phyloP scores from a whole-genome alignment of 2,113 vertebrate genomes.

The Albula glossodonta region DNA sequence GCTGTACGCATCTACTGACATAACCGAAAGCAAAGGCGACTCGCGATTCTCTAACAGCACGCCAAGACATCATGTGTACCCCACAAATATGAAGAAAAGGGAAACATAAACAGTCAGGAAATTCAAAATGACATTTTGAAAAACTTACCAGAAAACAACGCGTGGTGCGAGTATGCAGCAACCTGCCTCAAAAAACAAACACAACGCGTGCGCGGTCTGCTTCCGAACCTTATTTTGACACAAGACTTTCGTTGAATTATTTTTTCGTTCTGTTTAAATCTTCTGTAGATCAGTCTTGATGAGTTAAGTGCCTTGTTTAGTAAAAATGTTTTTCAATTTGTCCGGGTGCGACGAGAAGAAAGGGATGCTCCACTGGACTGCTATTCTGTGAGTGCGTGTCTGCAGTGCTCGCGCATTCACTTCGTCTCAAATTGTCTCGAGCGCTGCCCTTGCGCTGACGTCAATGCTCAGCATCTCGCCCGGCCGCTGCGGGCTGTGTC shows the following conservation, averaged over 20 bases:
- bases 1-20: conserved; percentile 31
- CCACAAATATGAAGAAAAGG: background rate
- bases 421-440: conserved; percentile 34
- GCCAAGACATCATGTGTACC: background rate
- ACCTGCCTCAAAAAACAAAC: background rate
- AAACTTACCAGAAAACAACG: conserved; percentile 19
- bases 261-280: background rate
- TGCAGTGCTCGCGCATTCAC: conserved; percentile 36
- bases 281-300: background rate
- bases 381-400: conserved; percentile 22
- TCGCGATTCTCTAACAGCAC: background rate
- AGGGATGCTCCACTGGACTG: background rate
- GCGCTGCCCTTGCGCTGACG: conserved; percentile 63
- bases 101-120: background rate
- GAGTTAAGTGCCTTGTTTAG: background rate
- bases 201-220: background rate
- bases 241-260: background rate
- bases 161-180: background rate
- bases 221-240: background rate
- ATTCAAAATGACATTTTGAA: background rate
- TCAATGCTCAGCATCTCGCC: conserved; percentile 66
- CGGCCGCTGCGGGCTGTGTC: conserved; percentile 30
- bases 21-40: background rate
- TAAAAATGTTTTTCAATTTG: conserved; percentile 3
- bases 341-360: conserved; percentile 23